Evolutionary conservation across 2,113 vertebrate species (phyloP).

Genomic region (Engraulis encrasicolus): DNA sequence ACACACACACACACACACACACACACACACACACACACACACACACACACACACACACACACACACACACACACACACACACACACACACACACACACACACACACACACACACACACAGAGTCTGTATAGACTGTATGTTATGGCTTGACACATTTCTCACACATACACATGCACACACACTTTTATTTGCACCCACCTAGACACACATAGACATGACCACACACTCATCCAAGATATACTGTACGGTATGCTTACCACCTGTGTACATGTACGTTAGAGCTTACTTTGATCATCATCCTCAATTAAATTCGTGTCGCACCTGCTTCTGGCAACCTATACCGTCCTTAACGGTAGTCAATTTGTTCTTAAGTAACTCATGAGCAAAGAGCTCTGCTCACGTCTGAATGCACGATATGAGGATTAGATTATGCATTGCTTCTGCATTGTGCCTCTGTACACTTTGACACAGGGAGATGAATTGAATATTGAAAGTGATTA

Average conservation of each 20-base stretch:
- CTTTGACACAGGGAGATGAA: not conserved
- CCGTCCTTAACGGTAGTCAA: too few relatives aligned
- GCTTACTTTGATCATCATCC: too few relatives aligned
- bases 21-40: not conserved
- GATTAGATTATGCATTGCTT: not conserved
- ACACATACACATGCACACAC: too few relatives aligned
- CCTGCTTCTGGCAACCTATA: too few relatives aligned
- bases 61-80: not conserved
- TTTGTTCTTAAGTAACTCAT: not conserved
- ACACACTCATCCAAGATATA: too few relatives aligned
- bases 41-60: not conserved
- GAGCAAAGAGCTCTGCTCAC: not conserved
- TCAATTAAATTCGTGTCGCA: too few relatives aligned
- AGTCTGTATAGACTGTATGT: too few relatives aligned
- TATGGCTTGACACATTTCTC: too few relatives aligned
- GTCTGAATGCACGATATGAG: not conserved
- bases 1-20: conserved; percentile 12
- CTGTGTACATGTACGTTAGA: too few relatives aligned
- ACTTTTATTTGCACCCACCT: too few relatives aligned
- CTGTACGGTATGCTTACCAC: not conserved
- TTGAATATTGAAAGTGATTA: not conserved
- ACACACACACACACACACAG: not conserved
- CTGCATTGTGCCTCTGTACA: not conserved
- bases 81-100: not conserved
- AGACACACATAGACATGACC: too few relatives aligned